phyloP scores from a whole-genome alignment of 2,113 vertebrate species.

The Ranitomeya imitator region DNA sequence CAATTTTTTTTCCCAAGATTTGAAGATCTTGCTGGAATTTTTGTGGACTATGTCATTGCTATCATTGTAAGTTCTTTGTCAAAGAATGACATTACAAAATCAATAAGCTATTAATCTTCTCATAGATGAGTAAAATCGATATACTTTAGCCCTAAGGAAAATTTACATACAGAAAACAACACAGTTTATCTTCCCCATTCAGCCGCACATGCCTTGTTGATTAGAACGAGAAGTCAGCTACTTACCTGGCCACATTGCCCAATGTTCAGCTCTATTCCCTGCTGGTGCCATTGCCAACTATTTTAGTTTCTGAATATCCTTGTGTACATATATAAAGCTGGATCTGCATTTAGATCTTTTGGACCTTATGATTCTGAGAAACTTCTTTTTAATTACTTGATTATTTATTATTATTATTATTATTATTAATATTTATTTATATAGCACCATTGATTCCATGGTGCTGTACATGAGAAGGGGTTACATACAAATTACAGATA shows the following conservation, averaged over 20 bases:
- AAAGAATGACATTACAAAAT: slow-evolving; percentile 19
- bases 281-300: no score
- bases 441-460: no score
- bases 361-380: no score
- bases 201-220: no score
- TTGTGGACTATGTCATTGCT: not conserved
- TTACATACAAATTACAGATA: no score
- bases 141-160: not conserved
- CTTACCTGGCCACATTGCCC: not conserved
- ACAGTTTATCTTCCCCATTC: not conserved
- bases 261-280: not conserved
- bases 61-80: slow-evolving; percentile 9
- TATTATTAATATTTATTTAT: no score
- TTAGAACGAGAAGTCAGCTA: no score
- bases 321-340: not conserved
- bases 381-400: no score
- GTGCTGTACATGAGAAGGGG: no score
- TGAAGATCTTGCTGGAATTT: not conserved
- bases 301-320: not conserved
- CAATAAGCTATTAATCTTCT: slow-evolving; percentile 52
- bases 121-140: slow-evolving; percentile 4
- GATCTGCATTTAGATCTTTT: no score
- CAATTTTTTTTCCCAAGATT: not conserved
- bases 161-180: slow-evolving; percentile 19
- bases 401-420: no score